phyloP scores from a whole-genome alignment of 2,888 invertebrate genomes.

The Germaria angustata region DNA sequence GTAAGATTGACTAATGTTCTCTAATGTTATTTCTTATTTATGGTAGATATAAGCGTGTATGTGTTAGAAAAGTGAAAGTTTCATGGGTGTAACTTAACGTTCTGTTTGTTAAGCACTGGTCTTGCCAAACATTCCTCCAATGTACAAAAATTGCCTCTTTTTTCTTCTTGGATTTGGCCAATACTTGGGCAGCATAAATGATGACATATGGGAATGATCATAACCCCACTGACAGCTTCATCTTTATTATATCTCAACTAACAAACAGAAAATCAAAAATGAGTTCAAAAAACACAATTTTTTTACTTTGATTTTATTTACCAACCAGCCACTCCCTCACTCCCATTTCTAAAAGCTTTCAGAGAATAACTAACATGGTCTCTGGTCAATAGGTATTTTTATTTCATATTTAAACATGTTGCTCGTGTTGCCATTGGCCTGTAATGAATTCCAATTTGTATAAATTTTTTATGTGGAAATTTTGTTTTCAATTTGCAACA shows the following conservation, averaged over 20 bases:
- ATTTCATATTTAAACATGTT: slow-evolving; percentile 40
- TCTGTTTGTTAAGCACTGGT: not conserved
- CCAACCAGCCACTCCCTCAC: not conserved
- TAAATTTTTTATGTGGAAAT: slow-evolving; percentile 44
- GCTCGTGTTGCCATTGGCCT: slow-evolving; percentile 31
- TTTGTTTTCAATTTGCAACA: not conserved
- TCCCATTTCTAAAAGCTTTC: not conserved
- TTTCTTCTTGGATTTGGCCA: slow-evolving; percentile 26
- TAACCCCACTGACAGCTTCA: slow-evolving; percentile 48
- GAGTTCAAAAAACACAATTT: not conserved
- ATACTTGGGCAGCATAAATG: slow-evolving; percentile 69
- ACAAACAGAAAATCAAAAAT: slow-evolving; percentile 11
- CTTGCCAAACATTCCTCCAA: not conserved
- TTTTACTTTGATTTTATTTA: not conserved
- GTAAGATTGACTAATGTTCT: slow-evolving; percentile 55
- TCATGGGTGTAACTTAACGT: slow-evolving; percentile 19
- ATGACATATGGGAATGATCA: slow-evolving; percentile 71
- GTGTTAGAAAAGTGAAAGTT: not conserved
- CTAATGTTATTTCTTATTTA: not conserved
- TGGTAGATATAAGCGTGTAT: slow-evolving; percentile 4
- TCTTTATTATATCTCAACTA: slow-evolving; percentile 47
- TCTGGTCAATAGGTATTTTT: slow-evolving; percentile 39
- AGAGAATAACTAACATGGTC: not conserved
- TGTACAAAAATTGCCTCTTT: not conserved
- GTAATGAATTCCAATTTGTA: slow-evolving; percentile 61